phyloP scores from a whole-genome alignment of 2,113 vertebrate genomes.

The Rhea americana region DNA sequence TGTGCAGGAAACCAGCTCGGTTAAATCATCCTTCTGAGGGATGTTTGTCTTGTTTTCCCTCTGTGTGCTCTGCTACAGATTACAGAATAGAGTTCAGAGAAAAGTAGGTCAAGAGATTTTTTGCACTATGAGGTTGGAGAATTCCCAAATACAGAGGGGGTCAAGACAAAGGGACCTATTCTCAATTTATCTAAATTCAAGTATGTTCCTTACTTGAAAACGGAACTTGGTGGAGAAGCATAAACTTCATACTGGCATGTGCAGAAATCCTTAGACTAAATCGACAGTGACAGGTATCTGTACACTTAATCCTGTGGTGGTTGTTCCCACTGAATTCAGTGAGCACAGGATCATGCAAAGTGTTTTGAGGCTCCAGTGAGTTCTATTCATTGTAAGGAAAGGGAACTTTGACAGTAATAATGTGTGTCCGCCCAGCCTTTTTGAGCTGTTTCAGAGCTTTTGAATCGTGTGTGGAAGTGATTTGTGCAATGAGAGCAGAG shows the following conservation, averaged over 20 bases:
- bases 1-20: not conserved
- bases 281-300: not conserved
- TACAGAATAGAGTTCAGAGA: not conserved
- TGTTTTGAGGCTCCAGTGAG: not conserved
- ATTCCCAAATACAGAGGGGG: not conserved
- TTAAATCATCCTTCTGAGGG: not conserved
- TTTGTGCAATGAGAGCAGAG: not conserved
- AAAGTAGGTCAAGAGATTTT: not conserved
- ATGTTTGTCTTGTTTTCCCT: constrained; percentile 26
- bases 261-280: not conserved
- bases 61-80: not conserved
- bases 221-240: not conserved
- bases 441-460: not conserved
- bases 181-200: not conserved
- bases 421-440: not conserved
- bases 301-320: not conserved
- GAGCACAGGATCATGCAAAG: not conserved
- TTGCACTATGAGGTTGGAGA: not conserved
- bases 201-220: not conserved
- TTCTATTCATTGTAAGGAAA: not conserved
- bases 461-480: not conserved
- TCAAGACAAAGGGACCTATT: not conserved
- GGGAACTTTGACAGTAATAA: not conserved
- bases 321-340: not conserved
- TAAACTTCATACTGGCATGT: not conserved